These are phyloP conservation scores for Dryadula phaetusa DNA, from an alignment of 2,888 invertebrate genomes.

Conservation along the genomic window DNA sequence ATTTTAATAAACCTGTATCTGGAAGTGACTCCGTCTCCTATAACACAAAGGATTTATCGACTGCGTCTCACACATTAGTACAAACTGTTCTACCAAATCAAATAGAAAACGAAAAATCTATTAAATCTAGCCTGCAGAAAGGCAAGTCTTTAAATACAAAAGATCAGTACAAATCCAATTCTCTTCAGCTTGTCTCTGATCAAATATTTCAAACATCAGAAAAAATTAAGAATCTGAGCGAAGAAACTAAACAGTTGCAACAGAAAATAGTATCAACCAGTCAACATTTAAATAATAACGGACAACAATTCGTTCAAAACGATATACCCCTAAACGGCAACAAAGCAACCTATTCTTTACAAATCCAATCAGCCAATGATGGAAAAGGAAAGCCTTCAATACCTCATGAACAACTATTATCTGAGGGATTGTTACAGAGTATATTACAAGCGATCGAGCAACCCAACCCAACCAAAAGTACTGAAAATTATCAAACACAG, in stretches of 20 bases:
- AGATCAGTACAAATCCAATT: constrained; percentile 60
- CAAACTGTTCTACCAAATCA: constrained; percentile 63
- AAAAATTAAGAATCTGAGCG: constrained; percentile 69
- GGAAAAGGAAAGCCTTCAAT: constrained; percentile 73
- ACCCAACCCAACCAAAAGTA: constrained; percentile 61
- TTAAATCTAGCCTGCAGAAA: constrained; percentile 56
- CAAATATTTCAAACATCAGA: constrained; percentile 75
- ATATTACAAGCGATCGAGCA: constrained; percentile 93
- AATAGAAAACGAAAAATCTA: constrained; percentile 57
- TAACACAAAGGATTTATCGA: constrained; percentile 62
- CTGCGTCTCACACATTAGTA: constrained; percentile 67
- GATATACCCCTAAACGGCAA: constrained; percentile 83
- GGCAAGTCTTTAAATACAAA: constrained; percentile 66
- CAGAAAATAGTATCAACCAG: constrained; percentile 67
- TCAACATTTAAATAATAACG: constrained; percentile 60
- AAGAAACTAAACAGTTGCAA: constrained; percentile 71
- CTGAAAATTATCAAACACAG: constrained; percentile 26
- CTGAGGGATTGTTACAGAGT: constrained; percentile 91
- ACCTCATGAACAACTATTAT: constrained; percentile 90
- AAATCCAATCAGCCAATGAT: constrained; percentile 89
- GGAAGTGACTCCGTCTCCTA: constrained; percentile 63
- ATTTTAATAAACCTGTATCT: constrained; percentile 57
- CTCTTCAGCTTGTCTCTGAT: constrained; percentile 63
- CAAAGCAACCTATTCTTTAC: constrained; percentile 88
- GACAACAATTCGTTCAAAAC: constrained; percentile 49